Conservation (phyloP, 2,888 invertebrate genomes). For the Dusona sp. region DNA sequence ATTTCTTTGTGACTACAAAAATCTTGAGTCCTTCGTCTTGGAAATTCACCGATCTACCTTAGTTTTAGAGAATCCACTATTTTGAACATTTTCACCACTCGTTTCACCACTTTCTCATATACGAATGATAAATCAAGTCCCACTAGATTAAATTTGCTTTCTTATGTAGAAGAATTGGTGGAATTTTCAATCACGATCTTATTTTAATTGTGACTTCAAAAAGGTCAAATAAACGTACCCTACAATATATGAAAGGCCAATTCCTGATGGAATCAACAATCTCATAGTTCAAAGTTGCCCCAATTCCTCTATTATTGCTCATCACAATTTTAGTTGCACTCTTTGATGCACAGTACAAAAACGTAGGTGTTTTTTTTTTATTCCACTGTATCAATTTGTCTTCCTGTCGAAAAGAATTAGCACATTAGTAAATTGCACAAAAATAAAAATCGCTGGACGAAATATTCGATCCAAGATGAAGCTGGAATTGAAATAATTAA, state of each 20-base stretch:
- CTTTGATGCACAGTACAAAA: constrained; percentile 47
- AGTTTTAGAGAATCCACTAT: no score
- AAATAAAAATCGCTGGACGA: neutral
- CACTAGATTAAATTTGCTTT: constrained; percentile 1
- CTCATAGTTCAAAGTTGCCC: neutral
- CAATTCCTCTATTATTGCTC: neutral
- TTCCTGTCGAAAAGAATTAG: neutral
- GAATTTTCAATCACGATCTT: neutral
- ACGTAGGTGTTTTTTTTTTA: constrained; percentile 14
- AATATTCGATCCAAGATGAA: constrained; percentile 26
- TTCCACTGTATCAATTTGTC: neutral
- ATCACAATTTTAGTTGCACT: constrained; percentile 39
- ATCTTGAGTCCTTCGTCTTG: no score
- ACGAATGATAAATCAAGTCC: constrained; percentile 41
- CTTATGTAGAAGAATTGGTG: neutral
- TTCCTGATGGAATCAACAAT: neutral
- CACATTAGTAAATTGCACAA: constrained; percentile 8
- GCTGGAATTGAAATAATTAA: neutral
- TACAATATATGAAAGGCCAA: neutral
- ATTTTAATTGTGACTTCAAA: neutral
- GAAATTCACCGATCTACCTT: no score
- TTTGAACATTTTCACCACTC: constrained; percentile 40
- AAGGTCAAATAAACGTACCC: neutral
- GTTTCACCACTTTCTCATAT: constrained; percentile 17
- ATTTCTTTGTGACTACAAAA: no score